Conservation (phyloP, 1,140 invertebrate species). For the Tetraneura akinire region DNA sequence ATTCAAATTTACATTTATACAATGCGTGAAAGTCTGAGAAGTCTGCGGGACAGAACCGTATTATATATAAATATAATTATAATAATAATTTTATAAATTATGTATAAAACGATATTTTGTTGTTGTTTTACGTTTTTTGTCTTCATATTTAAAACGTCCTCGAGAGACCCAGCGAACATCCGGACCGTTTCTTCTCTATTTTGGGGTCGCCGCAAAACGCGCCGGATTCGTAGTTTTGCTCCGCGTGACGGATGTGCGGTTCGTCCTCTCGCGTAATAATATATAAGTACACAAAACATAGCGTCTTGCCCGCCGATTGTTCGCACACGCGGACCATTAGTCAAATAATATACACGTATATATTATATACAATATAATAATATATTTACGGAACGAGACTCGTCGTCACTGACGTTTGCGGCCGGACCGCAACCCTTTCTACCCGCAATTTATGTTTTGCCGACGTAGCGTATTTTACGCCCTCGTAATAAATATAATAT, state of each 20-base stretch:
- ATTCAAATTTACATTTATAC: too few species aligned
- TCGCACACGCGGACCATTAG: background rate
- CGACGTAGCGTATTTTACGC: background rate
- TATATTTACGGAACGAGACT: background rate
- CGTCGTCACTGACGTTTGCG: background rate
- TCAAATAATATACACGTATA: too few species aligned
- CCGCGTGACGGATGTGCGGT: constrained; percentile 18
- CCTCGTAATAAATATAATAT: too few species aligned
- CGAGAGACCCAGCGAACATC: background rate
- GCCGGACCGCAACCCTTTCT: background rate
- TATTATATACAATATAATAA: too few species aligned
- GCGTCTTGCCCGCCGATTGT: constrained; percentile 2
- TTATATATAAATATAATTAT: too few species aligned
- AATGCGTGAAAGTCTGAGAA: too few species aligned
- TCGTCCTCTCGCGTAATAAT: too few species aligned
- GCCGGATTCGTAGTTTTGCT: background rate
- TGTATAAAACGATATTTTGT: too few species aligned
- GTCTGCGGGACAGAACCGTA: too few species aligned
- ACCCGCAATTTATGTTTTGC: background rate
- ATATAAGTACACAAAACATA: too few species aligned
- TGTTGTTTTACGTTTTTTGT: too few species aligned
- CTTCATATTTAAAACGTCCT: background rate
- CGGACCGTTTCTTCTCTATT: background rate
- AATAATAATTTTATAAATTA: too few species aligned
- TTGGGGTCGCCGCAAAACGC: background rate